Conservation (phyloP, 2,888 invertebrate species). For the Drosophila hawaiiensis region DNA sequence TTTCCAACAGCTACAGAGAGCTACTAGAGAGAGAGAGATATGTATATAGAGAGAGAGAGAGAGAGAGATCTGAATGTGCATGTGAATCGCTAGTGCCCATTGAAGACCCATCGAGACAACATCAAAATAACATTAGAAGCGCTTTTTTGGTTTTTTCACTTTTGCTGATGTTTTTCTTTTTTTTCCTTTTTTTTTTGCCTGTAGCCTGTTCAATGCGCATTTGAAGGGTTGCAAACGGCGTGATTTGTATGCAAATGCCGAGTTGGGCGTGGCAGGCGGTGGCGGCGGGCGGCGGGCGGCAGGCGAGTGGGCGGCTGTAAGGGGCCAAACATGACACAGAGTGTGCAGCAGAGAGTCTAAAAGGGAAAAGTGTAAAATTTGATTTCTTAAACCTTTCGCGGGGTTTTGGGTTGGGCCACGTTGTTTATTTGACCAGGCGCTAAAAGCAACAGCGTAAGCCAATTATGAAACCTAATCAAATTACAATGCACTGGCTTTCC, state of each 20-base stretch:
- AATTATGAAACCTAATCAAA: slow-evolving; percentile 69
- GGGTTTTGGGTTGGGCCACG: background rate
- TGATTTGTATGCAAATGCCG: slow-evolving; percentile 75
- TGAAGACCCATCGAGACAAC: slow-evolving; percentile 80
- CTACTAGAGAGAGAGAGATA: background rate
- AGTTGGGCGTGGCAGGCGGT: slow-evolving; percentile 7
- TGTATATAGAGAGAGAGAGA: background rate
- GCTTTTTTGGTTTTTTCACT: slow-evolving; percentile 46
- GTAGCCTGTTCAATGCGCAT: slow-evolving; percentile 53
- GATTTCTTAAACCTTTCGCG: slow-evolving; percentile 49
- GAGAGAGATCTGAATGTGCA: slow-evolving; percentile 18
- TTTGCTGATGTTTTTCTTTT: slow-evolving; percentile 10
- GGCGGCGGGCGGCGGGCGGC: background rate
- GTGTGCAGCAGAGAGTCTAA: background rate
- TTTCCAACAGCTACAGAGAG: slow-evolving; percentile 58
- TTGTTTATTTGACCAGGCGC: slow-evolving; percentile 40
- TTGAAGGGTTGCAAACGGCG: slow-evolving; percentile 69
- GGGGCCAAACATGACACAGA: no score
- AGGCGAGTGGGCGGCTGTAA: background rate
- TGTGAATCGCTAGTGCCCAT: slow-evolving; percentile 56
- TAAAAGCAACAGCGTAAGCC: slow-evolving; percentile 58
- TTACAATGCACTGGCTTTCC: slow-evolving; percentile 36
- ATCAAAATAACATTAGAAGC: slow-evolving; percentile 77
- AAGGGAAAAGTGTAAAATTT: slow-evolving; percentile 56
- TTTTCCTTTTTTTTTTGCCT: slow-evolving; percentile 8